These are phyloP conservation scores for Gortyna flavago DNA, from an alignment of 2,888 invertebrate species.

Conservation along the genomic window DNA sequence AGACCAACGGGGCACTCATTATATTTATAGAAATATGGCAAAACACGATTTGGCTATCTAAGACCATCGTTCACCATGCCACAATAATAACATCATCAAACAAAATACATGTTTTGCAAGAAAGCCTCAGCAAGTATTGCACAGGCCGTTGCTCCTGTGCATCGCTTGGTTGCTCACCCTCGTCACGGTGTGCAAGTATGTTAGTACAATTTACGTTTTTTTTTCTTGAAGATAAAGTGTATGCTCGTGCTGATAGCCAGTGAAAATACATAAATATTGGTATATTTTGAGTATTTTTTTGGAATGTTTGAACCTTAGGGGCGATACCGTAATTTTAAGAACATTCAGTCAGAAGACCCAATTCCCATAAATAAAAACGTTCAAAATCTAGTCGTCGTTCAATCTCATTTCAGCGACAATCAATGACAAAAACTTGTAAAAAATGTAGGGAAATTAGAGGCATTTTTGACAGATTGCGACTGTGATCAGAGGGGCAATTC, in stretches of 20 bases:
- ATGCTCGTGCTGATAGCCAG: slow-evolving; percentile 21
- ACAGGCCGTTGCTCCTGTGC: slow-evolving; percentile 75
- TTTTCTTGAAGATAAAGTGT: slow-evolving; percentile 51
- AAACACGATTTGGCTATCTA: background rate
- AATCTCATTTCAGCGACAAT: too few species aligned
- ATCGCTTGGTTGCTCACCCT: slow-evolving; percentile 75
- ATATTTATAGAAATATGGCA: background rate
- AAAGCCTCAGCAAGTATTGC: slow-evolving; percentile 68
- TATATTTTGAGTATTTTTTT: background rate
- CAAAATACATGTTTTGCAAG: slow-evolving; percentile 62
- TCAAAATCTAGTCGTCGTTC: too few species aligned
- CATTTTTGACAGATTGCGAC: too few species aligned
- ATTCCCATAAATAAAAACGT: too few species aligned
- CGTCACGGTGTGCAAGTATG: slow-evolving; percentile 70
- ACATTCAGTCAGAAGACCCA: too few species aligned
- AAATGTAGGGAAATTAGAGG: too few species aligned
- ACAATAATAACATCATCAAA: slow-evolving; percentile 45
- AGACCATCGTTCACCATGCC: background rate
- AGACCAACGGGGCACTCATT: too few species aligned
- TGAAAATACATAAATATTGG: background rate
- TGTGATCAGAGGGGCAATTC: too few species aligned
- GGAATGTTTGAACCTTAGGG: background rate
- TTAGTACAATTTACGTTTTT: slow-evolving; percentile 63
- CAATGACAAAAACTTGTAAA: too few species aligned
- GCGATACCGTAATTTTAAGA: background rate